These are phyloP conservation scores for Apus apus DNA, from an alignment of 2,113 vertebrate species.

Conservation along the genomic window DNA sequence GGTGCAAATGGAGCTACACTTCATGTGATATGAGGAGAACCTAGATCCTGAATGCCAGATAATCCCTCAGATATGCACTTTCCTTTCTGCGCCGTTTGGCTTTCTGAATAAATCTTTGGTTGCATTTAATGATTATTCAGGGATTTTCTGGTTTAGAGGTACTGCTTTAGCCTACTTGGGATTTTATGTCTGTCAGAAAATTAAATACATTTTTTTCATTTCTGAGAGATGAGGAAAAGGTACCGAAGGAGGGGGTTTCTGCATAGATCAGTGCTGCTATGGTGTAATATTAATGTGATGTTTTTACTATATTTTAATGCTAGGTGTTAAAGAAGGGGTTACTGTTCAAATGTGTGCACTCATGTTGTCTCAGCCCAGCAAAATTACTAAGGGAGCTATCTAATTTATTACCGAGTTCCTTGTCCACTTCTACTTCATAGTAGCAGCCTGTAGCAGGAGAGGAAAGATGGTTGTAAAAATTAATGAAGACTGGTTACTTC, in stretches of 20 bases:
- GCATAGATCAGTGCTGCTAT: not conserved
- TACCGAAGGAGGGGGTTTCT: not conserved
- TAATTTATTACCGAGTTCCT: not conserved
- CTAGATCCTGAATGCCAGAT: conserved; percentile 16
- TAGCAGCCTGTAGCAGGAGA: not conserved
- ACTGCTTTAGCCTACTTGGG: not conserved
- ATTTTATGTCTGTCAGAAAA: conserved; percentile 19
- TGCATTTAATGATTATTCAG: conserved; percentile 13
- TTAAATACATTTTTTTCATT: not conserved
- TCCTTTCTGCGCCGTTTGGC: not conserved
- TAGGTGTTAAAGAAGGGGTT: not conserved
- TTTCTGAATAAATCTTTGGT: conserved; percentile 12
- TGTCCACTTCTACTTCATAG: not conserved
- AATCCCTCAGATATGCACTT: conserved; percentile 19
- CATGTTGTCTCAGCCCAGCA: not conserved
- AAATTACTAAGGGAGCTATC: not conserved
- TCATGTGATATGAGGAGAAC: not conserved
- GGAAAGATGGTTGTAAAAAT: not conserved
- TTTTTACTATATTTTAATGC: not conserved
- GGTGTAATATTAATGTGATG: not conserved
- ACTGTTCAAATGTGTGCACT: not conserved
- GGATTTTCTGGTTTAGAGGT: conserved; percentile 26
- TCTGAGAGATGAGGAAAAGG: not conserved
- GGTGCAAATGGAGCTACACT: not conserved
- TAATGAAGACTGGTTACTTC: not conserved